Conservation (phyloP, 2,113 vertebrate genomes). For the Conger conger region DNA sequence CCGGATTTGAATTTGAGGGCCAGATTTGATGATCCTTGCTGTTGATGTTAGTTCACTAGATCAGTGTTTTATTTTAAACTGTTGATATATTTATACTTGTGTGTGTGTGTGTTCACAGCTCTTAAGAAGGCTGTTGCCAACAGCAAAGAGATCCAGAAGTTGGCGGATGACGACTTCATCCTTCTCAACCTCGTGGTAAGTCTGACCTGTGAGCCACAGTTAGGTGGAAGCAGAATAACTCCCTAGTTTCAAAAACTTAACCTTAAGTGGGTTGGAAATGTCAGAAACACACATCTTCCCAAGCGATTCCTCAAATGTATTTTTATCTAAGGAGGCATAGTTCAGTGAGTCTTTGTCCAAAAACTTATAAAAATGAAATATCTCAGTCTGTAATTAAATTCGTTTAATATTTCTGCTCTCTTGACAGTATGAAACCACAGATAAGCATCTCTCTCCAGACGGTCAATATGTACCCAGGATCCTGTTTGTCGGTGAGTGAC, state of each 20-base stretch:
- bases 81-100: no score
- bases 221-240: neutral
- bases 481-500: slow-evolving; percentile 90
- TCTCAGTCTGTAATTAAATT: neutral
- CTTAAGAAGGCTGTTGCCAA: slow-evolving; percentile 86
- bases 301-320: no score
- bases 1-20: no score
- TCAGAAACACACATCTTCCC: no score
- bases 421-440: slow-evolving; percentile 89
- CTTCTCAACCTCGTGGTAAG: slow-evolving; percentile 89
- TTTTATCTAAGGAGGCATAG: no score
- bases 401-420: neutral
- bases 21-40: no score
- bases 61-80: no score
- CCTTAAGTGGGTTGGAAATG: neutral
- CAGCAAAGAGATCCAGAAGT: slow-evolving; percentile 79
- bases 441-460: slow-evolving; percentile 91
- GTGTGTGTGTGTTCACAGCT: slow-evolving; percentile 57
- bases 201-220: slow-evolving; percentile 23
- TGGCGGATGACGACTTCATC: slow-evolving; percentile 83
- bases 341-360: no score
- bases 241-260: neutral
- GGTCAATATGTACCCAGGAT: slow-evolving; percentile 93
- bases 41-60: no score
- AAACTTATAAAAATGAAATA: neutral